Evolutionary conservation across 2,888 invertebrate species (phyloP), one percentile per base, ranked within the genome.

Genomic region (Ophion costatus): DNA sequence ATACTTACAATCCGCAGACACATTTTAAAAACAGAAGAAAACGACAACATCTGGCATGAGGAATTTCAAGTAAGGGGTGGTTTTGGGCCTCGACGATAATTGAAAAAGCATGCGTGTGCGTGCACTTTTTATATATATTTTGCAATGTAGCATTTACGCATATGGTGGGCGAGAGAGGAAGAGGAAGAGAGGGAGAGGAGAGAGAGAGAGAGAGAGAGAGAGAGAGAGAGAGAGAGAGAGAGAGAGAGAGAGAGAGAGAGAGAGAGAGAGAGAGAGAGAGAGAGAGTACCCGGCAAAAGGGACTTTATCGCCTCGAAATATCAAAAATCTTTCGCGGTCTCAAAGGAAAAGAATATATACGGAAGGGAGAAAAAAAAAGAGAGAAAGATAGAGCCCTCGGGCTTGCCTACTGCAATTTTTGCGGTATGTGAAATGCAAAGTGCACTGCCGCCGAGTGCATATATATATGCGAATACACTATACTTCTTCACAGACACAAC

Each of bases 261-360:
- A 77, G 80, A 75, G 74, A 56, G 61, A 78, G 74, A 78, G 78
- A 42, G 78, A 42, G 80, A 74, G 70, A 57, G 38, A 71, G 33
- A 22, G 57, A 20, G 80, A 61, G 51, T 38, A 24, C 14, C 29
- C 17, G 84, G 77, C 67, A 66, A 51, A 79, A 42, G 64, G 67
- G 73, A 80, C 85, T 83, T 86, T 90, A 88, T 89, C 90, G 88
- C 79, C 79, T 77, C 80, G 86, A 87, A 90, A 89, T 89, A 90
- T 90, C 89, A 88, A 90, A 89, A 88, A 87, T 87, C 80, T 84
- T 76, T 79, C 45, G 84, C 84, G 70, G 71, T 66, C 79, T 76
- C 67, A 80, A 80, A 80, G 69, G 73, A 71, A 70, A 67, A 42
- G 42, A 42, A 56, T 29, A 69, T 38, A 59, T 51, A 79, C 71